A percentile compares a stretch with the other conserved stretches of the same genome.
phyloP scores from a whole-genome alignment of 2,888 invertebrate genomes.

The Abrostola triplasia region DNA sequence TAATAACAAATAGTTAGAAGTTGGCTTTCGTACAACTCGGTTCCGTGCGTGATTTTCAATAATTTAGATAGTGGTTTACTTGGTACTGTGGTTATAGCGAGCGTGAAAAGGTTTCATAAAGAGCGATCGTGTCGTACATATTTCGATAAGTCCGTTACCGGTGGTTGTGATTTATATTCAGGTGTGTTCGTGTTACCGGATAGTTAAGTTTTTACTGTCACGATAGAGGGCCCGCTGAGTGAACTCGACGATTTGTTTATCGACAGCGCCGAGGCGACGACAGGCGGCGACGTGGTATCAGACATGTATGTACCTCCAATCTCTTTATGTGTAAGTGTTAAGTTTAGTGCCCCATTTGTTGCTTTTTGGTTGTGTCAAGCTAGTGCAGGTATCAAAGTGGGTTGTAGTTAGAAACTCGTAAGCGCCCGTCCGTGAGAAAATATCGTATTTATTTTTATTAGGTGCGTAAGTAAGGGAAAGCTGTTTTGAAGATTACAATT shows the following conservation, averaged over 20 bases:
- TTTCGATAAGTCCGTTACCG: constrained; percentile 80
- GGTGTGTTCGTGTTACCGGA: constrained; percentile 84
- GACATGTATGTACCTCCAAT: constrained; percentile 78
- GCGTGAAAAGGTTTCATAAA: constrained; percentile 75
- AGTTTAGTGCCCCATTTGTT: constrained; percentile 82
- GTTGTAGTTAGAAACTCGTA: constrained; percentile 53
- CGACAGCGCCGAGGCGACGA: constrained; percentile 79
- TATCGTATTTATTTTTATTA: constrained; percentile 40
- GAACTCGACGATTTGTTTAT: constrained; percentile 84
- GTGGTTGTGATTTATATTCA: constrained; percentile 83
- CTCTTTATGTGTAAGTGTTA: constrained; percentile 84
- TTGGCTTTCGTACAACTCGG: constrained; percentile 59
- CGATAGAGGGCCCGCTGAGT: constrained; percentile 81
- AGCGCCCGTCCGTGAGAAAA: constrained; percentile 57
- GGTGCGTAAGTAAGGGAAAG: constrained; percentile 31
- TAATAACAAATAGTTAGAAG: constrained; percentile 61
- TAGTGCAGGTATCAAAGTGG: constrained; percentile 49
- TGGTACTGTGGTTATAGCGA: constrained; percentile 47
- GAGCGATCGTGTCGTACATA: constrained; percentile 80
- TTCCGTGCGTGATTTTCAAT: constrained; percentile 69
- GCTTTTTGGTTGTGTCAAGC: constrained; percentile 76
- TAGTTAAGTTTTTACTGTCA: constrained; percentile 86
- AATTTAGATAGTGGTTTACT: constrained; percentile 54
- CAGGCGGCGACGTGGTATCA: constrained; percentile 80
- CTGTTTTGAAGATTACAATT: constrained; percentile 7